A percentile compares a stretch with the other conserved stretches of the same genome.
Conservation (phyloP, 2,113 vertebrate genomes). For the Eolophus roseicapilla region DNA sequence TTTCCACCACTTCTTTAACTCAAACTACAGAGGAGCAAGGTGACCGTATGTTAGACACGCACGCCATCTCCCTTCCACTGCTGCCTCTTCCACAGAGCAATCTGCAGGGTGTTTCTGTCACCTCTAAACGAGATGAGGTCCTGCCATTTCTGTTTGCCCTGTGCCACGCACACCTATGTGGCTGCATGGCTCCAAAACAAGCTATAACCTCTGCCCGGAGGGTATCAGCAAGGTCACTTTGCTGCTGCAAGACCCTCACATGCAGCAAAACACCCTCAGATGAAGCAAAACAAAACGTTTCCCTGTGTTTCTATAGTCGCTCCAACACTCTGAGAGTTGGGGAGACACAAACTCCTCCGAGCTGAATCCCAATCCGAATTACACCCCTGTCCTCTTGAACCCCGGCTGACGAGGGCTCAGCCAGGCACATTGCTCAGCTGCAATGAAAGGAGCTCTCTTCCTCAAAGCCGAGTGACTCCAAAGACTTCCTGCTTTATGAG, state of each 20-base stretch:
- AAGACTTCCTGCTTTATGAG: constrained; percentile 44
- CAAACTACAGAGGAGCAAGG: background rate
- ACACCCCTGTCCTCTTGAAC: background rate
- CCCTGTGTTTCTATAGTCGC: background rate
- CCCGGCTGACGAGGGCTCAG: background rate
- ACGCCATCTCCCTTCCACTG: background rate
- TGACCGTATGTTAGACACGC: fast-evolving
- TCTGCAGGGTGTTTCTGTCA: background rate
- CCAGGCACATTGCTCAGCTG: background rate
- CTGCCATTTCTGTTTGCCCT: background rate
- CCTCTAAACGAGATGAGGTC: background rate
- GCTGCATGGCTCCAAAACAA: background rate
- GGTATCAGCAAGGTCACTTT: background rate
- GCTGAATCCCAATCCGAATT: background rate
- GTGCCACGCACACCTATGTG: background rate
- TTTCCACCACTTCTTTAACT: background rate
- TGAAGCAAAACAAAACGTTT: background rate
- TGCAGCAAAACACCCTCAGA: background rate
- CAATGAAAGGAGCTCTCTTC: constrained; percentile 16
- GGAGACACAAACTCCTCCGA: background rate
- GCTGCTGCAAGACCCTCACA: background rate
- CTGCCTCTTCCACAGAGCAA: background rate
- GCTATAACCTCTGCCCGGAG: background rate
- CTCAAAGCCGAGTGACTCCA: constrained; percentile 23
- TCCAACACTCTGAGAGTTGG: background rate